Percentiles rank a stretch among this genome's conserved stretches.
These are phyloP conservation scores for Rambutsinella grinnellia DNA, from an alignment of 2,888 invertebrate species.

Conservation along the genomic window DNA sequence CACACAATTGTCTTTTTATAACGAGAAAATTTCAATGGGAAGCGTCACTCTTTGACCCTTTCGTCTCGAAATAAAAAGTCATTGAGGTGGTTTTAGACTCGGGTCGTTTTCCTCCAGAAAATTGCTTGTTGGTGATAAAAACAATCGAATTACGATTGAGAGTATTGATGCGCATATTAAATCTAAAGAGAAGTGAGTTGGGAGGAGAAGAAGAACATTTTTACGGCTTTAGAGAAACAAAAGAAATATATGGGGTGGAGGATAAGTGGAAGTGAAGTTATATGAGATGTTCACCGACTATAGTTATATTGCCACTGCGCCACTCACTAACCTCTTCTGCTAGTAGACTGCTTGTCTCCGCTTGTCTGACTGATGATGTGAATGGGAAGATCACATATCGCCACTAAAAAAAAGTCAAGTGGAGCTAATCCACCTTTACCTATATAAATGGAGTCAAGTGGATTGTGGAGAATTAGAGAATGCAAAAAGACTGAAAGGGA, in stretches of 20 bases:
- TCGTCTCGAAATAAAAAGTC: background rate
- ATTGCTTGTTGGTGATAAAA: constrained; percentile 13
- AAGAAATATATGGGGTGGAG: background rate
- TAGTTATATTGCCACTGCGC: constrained; percentile 26
- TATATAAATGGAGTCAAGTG: constrained; percentile 54
- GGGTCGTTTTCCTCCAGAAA: background rate
- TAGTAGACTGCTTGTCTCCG: constrained; percentile 55
- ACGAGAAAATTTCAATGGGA: background rate
- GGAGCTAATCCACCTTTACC: constrained; percentile 55
- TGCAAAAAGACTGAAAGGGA: constrained; percentile 25
- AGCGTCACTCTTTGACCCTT: background rate
- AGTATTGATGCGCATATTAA: constrained; percentile 22
- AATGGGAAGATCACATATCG: constrained; percentile 48
- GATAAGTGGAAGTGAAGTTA: background rate
- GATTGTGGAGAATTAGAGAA: constrained; percentile 44
- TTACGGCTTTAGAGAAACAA: background rate
- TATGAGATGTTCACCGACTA: background rate
- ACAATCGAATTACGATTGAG: constrained; percentile 21
- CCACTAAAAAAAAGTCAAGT: constrained; percentile 46
- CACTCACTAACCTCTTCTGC: constrained; percentile 30
- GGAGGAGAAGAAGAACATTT: background rate
- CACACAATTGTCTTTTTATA: constrained; percentile 5
- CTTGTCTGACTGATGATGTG: constrained; percentile 54
- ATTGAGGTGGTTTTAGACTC: background rate
- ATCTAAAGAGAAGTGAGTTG: background rate